Conservation (phyloP, 2,888 invertebrate species). For the Panzeria rudis region DNA sequence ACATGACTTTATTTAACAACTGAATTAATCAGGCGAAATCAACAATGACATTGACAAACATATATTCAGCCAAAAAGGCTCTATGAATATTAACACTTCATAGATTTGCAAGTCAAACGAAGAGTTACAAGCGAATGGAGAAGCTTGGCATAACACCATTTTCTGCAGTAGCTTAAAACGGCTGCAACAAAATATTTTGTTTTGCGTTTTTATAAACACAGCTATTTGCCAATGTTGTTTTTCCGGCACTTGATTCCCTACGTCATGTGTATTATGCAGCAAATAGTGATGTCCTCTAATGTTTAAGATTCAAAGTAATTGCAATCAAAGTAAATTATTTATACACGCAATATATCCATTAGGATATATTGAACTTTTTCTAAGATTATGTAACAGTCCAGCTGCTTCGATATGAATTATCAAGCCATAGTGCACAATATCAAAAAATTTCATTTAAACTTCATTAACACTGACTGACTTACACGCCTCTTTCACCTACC, state of each 20-base stretch:
- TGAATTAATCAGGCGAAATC: no score
- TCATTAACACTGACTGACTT: neutral
- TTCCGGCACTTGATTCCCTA: neutral
- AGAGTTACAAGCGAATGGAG: neutral
- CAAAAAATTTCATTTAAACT: neutral
- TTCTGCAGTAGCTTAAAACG: neutral
- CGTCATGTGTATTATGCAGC: neutral
- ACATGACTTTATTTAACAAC: no score
- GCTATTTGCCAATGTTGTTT: neutral
- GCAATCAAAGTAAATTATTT: no score
- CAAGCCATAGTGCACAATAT: no score
- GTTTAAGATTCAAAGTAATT: no score
- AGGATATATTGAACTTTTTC: neutral
- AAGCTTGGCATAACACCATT: neutral
- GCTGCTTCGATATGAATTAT: neutral
- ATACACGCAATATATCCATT: no score
- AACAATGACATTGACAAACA: no score
- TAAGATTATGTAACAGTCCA: neutral
- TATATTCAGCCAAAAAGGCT: no score
- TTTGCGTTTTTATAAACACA: neutral
- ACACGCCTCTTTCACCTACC: neutral
- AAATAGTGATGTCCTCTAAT: no score
- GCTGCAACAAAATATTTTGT: neutral
- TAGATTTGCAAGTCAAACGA: no score
- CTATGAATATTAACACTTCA: no score